A percentile compares a stretch with the other conserved stretches of the same genome.
Evolutionary conservation across 1,140 invertebrate genomes (phyloP).

Genomic region (Triops cancriformis): DNA sequence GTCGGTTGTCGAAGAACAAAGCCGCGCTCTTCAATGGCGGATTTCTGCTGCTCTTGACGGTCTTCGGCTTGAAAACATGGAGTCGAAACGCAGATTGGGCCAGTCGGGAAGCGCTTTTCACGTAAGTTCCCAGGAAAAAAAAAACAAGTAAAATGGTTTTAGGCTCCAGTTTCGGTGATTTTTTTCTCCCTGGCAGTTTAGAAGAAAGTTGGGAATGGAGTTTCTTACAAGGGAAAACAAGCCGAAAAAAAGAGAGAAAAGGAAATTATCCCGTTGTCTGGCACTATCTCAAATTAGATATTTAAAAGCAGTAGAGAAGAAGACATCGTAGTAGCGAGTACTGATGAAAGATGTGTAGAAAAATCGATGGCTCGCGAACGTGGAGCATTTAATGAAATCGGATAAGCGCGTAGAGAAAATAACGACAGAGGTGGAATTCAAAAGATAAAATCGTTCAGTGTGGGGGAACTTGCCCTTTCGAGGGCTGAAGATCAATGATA

Average conservation of each 20-base stretch:
- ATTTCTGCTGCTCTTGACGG: conserved; percentile 33
- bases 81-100: conserved; percentile 43
- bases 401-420: too few species aligned
- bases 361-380: neutral
- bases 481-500: too few species aligned
- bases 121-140: conserved; percentile 30
- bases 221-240: neutral
- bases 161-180: too few species aligned
- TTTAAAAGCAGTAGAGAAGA: neutral
- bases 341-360: neutral
- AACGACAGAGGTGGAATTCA: too few species aligned
- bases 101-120: conserved; percentile 38
- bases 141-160: too few species aligned
- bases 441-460: too few species aligned
- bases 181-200: too few species aligned
- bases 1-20: conserved; percentile 31
- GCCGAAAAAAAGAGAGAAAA: neutral
- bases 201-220: neutral
- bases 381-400: too few species aligned
- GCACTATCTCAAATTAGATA: neutral
- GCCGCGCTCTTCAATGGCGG: conserved; percentile 32
- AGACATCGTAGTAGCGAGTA: neutral
- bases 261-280: neutral
- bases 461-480: too few species aligned
- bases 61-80: conserved; percentile 39